Base-by-base conservation (phyloP, 2,888 invertebrate genomes). In the Heterodera filipjevi region DNA sequence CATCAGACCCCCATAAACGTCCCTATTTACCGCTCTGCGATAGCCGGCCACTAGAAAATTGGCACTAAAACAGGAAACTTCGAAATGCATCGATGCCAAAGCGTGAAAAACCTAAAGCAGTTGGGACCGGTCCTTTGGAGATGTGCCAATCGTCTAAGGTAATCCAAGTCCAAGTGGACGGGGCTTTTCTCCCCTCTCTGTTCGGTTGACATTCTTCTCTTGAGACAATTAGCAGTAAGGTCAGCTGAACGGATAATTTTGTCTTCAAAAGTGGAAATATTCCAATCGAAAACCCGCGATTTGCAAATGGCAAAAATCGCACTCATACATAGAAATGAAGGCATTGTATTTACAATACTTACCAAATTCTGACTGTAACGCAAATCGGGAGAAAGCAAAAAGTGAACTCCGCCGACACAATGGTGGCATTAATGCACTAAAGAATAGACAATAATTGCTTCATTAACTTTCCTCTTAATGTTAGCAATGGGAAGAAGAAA, bases 1-100 rank as follows among this genome's bases (percentile, higher is more conserved):
- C 6, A 87, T 81, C 16, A 86, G 84, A 2, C 87, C 87, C 66
- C 87, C 87, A 70, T 86, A 87, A 53, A 85, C 87, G 35, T 85
- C 85, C 22, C 79, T 77, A 19, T 81, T 79, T 39, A 72, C 19
- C 19, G 77, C 72, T 30, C 77, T 75, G 16, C 80, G 81, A 53
- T 53, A 64, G 39, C 77, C 77, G 12, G 68, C 32, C 68, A 68
- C 33, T 16, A 82, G 73, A 53, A 81, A 83, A 71, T 81, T 77
- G 30, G 82, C 80, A 22, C 83, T 81, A 35, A 82, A 35, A n/a
- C 22, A 1, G 33, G 5, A 49, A 14, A 14, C 14, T 49, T 49
- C 1, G 16, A 16, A 49, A 49, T 3, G 12, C 2, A 3, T 49
- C 3, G 10, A 16, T 14, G 3, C 16, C 68, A 16, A 33, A 10